Percentiles rank a stretch among this genome's conserved stretches.
Evolutionary conservation across 2,888 invertebrate genomes (phyloP).

Genomic region (Frankliniella fusca): DNA sequence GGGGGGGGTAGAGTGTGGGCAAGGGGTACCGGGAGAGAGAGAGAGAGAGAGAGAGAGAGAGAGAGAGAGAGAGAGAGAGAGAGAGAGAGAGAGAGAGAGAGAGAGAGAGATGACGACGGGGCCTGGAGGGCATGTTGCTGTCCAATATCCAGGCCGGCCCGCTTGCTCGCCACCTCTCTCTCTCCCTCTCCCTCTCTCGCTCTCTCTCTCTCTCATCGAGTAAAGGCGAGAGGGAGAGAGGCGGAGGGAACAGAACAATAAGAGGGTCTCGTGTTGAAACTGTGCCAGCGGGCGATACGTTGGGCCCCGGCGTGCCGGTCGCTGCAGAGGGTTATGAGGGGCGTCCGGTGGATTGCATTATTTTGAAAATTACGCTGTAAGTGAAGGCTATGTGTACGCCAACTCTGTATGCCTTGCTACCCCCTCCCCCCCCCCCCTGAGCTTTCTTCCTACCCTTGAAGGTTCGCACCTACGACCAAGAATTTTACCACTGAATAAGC

Average conservation of each 20-base stretch:
- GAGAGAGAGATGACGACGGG: background rate
- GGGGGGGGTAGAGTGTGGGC: background rate
- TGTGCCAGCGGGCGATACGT: background rate
- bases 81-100: background rate
- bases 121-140: background rate
- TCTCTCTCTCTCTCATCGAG: background rate
- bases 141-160: slow-evolving; percentile 4
- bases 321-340: background rate
- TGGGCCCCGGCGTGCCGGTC: background rate
- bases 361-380: background rate
- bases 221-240: background rate
- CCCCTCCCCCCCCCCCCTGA: no score
- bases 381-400: background rate
- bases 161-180: background rate
- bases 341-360: background rate
- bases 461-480: no score
- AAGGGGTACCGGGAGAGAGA: background rate
- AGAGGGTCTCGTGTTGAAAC: slow-evolving; percentile 4
- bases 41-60: background rate
- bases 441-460: no score
- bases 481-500: no score
- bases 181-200: background rate
- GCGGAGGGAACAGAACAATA: background rate
- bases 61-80: background rate
- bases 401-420: no score